Evolutionary conservation across 2,113 vertebrate genomes (phyloP).

Genomic region (Gnathonemus longibarbis): DNA sequence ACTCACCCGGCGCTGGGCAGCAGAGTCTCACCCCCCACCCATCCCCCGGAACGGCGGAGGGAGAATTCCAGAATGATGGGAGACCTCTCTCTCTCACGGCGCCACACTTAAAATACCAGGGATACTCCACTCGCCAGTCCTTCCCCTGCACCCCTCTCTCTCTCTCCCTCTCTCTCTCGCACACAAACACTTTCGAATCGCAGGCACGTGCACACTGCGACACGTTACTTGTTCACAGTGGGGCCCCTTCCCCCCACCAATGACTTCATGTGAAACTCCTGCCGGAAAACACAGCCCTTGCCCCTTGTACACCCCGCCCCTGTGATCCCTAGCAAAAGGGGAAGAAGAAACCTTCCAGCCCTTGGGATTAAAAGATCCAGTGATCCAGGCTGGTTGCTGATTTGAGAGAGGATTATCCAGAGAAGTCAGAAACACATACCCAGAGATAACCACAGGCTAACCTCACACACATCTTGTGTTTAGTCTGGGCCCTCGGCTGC

Average conservation of each 20-base stretch:
- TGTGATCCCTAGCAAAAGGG: constrained; percentile 5
- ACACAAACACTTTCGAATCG: constrained; percentile 40
- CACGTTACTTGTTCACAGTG: constrained; percentile 54
- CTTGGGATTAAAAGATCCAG: background rate
- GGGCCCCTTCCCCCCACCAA: constrained; percentile 16
- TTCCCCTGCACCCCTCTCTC: constrained; percentile 22
- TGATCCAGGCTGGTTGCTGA: background rate
- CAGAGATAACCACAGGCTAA: constrained; percentile 25
- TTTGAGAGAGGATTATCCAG: background rate
- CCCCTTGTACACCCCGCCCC: background rate
- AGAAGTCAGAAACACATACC: background rate
- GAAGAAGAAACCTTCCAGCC: background rate
- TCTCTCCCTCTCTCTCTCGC: constrained; percentile 27
- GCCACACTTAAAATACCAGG: constrained; percentile 38
- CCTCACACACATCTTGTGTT: constrained; percentile 13
- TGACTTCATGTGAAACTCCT: constrained; percentile 12
- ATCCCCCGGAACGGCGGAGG: background rate
- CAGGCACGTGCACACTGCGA: constrained; percentile 35
- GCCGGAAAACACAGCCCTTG: constrained; percentile 6
- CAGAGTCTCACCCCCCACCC: background rate
- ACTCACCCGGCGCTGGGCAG: constrained; percentile 15
- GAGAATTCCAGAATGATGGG: background rate
- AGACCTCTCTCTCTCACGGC: constrained; percentile 12
- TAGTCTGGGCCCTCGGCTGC: background rate
- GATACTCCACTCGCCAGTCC: constrained; percentile 17